Percentiles rank a stretch among this genome's conserved stretches.
These are phyloP conservation scores for Tetramorium alpestre DNA, from an alignment of 1,140 invertebrate species.

Conservation along the genomic window DNA sequence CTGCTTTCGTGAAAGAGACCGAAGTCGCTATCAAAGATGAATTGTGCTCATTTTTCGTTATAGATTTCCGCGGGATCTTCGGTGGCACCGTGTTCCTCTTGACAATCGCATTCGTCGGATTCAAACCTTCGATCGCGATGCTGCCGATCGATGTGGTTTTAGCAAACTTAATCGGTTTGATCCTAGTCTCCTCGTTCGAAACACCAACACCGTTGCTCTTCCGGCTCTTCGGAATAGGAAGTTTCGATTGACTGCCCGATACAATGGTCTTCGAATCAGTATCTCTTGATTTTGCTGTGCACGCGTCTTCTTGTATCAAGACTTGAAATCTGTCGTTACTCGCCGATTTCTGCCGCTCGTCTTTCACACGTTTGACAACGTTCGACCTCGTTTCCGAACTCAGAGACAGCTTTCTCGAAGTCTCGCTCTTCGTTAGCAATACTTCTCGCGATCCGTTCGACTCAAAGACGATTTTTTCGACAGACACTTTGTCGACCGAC, in stretches of 20 bases:
- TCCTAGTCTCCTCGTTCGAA: conserved; percentile 39
- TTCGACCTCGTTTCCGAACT: not conserved
- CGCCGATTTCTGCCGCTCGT: conserved; percentile 12
- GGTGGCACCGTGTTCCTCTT: conserved; percentile 59
- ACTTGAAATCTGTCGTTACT: not conserved
- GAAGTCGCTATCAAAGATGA: conserved; percentile 16
- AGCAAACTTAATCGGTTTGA: conserved; percentile 67
- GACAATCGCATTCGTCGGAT: not conserved
- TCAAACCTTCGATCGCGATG: not conserved
- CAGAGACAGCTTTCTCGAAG: conserved; percentile 63
- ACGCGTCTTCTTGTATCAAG: not conserved
- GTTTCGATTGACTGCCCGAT: not conserved
- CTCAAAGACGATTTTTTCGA: conserved; percentile 76
- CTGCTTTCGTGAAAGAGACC: not conserved
- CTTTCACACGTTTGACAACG: not conserved
- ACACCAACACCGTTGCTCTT: conserved; percentile 27
- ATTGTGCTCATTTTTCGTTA: not conserved
- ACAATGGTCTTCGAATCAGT: not conserved
- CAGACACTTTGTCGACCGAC: conserved; percentile 73
- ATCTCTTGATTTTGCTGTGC: not conserved
- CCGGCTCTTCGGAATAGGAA: not conserved
- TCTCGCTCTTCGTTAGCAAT: conserved; percentile 73
- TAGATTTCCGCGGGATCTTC: conserved; percentile 63
- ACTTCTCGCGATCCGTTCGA: conserved; percentile 67
- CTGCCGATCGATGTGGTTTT: conserved; percentile 67